Percentiles rank a stretch among this genome's conserved stretches.
Conservation (phyloP, 2,888 invertebrate genomes). For the Cheilosia vulpina region DNA sequence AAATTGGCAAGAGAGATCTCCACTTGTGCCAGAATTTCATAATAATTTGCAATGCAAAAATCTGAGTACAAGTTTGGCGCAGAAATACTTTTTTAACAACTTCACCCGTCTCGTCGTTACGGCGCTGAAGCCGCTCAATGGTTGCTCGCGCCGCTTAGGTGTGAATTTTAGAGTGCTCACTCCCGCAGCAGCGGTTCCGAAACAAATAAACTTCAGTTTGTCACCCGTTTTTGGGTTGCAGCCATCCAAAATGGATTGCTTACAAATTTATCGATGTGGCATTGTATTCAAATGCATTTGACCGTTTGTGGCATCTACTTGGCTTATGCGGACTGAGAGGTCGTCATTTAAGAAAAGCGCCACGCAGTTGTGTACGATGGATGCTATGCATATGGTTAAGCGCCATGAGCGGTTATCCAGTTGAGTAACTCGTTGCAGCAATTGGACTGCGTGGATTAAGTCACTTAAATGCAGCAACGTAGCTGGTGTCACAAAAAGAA, state of each 20-base stretch:
- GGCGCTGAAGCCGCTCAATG: background rate
- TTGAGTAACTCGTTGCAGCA: conserved; percentile 20
- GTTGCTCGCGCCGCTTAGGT: conserved; percentile 28
- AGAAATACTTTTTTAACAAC: conserved; percentile 44
- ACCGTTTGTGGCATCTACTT: conserved; percentile 54
- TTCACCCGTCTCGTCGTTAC: conserved; percentile 11
- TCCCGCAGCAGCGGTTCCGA: conserved; percentile 45
- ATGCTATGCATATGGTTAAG: conserved; percentile 34
- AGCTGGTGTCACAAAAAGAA: background rate
- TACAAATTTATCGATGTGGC: conserved; percentile 68
- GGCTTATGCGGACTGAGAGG: conserved; percentile 33
- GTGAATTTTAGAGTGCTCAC: conserved; percentile 55
- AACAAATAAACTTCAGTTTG: conserved; percentile 68
- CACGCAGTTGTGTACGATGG: background rate
- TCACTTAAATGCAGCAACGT: background rate
- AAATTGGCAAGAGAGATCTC: conserved; percentile 44
- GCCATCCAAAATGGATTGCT: conserved; percentile 63
- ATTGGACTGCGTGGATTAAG: background rate
- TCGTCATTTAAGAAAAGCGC: conserved; percentile 38
- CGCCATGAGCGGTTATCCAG: conserved; percentile 48
- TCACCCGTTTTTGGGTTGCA: conserved; percentile 68
- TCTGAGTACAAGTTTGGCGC: conserved; percentile 21
- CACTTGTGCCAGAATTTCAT: conserved; percentile 53
- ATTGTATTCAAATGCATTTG: conserved; percentile 72
- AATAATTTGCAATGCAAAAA: conserved; percentile 63